Conservation (phyloP, 2,888 invertebrate genomes). For the Chelonus formosanus region DNA sequence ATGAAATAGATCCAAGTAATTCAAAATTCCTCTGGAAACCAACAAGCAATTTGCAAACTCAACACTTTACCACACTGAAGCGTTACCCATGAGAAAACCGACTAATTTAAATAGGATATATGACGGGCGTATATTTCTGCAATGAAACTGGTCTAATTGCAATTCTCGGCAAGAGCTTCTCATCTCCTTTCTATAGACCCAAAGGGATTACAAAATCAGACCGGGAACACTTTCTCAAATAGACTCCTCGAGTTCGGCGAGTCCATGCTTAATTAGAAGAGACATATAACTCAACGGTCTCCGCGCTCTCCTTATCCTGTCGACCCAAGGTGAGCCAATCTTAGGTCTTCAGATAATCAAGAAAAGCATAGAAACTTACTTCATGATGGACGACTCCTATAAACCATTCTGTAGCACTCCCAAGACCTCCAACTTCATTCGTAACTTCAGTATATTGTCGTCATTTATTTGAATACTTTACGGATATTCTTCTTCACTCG, state of each 20-base stretch:
- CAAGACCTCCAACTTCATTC: conserved; percentile 7
- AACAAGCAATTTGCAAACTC: conserved; percentile 5
- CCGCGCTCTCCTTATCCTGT: conserved; percentile 24
- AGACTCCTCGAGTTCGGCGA: conserved; percentile 12
- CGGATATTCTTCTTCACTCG: neutral
- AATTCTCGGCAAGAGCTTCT: conserved; percentile 40
- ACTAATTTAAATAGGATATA: conserved; percentile 48
- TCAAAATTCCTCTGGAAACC: conserved; percentile 1
- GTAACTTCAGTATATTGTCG: neutral
- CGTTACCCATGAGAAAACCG: conserved; percentile 3
- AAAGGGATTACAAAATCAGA: conserved; percentile 15
- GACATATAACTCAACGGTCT: conserved; percentile 30
- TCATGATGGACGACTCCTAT: conserved; percentile 25
- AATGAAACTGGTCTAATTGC: conserved; percentile 48
- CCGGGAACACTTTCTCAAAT: conserved; percentile 1
- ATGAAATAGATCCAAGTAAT: neutral
- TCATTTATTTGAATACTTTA: neutral
- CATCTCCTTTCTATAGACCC: conserved; percentile 11
- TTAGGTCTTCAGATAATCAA: conserved; percentile 28
- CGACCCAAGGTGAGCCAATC: conserved; percentile 35
- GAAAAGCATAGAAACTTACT: conserved; percentile 26
- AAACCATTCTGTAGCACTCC: conserved; percentile 17
- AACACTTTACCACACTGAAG: neutral
- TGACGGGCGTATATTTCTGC: conserved; percentile 49
- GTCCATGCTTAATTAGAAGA: conserved; percentile 36